These are phyloP conservation scores for Dysmachus trigonus DNA, from an alignment of 2,888 invertebrate species.

Conservation along the genomic window DNA sequence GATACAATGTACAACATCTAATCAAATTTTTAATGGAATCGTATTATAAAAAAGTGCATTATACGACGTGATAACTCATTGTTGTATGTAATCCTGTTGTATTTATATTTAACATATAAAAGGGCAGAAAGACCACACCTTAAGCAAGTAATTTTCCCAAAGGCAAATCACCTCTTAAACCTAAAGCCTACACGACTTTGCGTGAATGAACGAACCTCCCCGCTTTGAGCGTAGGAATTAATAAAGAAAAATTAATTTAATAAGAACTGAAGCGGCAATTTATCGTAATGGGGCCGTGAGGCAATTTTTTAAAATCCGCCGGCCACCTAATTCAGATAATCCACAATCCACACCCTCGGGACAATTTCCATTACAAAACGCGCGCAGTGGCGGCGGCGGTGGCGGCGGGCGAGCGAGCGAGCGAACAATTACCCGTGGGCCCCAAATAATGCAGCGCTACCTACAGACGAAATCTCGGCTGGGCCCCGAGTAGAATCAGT, in stretches of 20 bases:
- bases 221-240: background rate
- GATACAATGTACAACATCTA: too few relatives aligned
- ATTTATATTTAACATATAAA: background rate
- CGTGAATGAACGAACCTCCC: background rate
- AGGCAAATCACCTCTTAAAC: background rate
- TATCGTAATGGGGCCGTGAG: background rate
- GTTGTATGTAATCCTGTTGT: background rate
- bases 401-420: background rate
- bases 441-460: constrained; percentile 6
- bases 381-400: background rate
- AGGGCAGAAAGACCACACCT: background rate
- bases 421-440: constrained; percentile 23
- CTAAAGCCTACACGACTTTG: background rate
- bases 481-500: background rate
- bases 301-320: background rate
- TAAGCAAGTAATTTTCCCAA: background rate
- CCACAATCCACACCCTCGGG: background rate
- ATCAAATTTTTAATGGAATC: too few relatives aligned
- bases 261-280: background rate
- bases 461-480: background rate
- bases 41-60: too few relatives aligned
- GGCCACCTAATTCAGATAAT: background rate
- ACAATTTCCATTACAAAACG: constrained; percentile 1
- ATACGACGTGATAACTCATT: background rate
- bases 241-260: background rate